Conservation (phyloP, 2,113 vertebrate species). For the Chrysochloris asiatica region DNA sequence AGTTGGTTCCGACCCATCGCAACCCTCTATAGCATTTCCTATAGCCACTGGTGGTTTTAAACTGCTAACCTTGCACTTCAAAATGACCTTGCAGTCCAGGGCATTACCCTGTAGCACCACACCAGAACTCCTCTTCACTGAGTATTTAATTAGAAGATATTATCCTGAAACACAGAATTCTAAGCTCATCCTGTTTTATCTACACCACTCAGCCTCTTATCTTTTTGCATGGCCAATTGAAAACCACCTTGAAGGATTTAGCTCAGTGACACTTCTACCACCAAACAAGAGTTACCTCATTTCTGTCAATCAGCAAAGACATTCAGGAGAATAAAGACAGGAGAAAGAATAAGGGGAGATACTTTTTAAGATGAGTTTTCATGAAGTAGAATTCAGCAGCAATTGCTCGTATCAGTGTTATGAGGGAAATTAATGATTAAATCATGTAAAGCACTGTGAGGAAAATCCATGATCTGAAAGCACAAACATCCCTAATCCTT, state of each 20-base stretch:
- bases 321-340: no score
- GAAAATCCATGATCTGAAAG: background rate
- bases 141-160: background rate
- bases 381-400: background rate
- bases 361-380: background rate
- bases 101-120: no score
- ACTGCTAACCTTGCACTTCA: no score
- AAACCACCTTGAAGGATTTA: background rate
- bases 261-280: background rate
- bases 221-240: background rate
- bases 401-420: background rate
- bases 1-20: background rate
- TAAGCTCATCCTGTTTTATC: background rate
- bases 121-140: no score
- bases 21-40: background rate
- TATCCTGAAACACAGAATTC: background rate
- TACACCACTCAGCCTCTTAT: background rate
- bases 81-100: no score
- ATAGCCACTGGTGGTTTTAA: background rate
- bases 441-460: background rate
- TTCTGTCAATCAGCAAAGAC: background rate
- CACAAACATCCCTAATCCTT: background rate
- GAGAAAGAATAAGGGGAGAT: background rate
- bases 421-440: background rate
- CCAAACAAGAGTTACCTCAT: background rate